A percentile compares a stretch with the other conserved stretches of the same genome.
These are phyloP conservation scores for Scyliorhinus canicula DNA, from an alignment of 2,797 vertebrate genomes.

Conservation along the genomic window DNA sequence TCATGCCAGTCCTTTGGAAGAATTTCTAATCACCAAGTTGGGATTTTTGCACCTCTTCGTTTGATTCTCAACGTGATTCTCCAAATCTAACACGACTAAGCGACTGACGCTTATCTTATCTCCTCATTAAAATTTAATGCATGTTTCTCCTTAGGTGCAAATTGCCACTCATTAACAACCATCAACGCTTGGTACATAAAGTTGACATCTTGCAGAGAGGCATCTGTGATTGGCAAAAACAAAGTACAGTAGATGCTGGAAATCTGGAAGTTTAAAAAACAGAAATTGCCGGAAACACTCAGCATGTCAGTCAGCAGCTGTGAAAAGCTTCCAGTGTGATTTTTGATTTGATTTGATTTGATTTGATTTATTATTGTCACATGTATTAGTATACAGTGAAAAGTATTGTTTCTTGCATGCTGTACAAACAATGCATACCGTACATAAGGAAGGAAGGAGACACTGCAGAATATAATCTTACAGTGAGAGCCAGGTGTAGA, in stretches of 20 bases:
- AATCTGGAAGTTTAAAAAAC: neutral
- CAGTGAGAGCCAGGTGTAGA: no score
- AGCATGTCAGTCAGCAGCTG: neutral
- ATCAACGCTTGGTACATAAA: neutral
- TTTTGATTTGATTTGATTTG: no score
- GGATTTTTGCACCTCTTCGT: neutral
- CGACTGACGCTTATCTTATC: neutral
- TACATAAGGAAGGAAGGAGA: no score
- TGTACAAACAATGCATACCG: no score
- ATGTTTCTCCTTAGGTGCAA: slow-evolving; percentile 22
- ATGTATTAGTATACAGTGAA: no score
- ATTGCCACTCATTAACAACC: slow-evolving; percentile 8
- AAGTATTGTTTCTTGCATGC: no score
- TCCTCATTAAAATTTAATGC: neutral
- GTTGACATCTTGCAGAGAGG: neutral
- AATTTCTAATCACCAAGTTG: neutral
- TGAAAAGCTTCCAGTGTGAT: no score
- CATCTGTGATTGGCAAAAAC: slow-evolving; percentile 26
- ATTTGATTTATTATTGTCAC: no score
- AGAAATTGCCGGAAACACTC: neutral
- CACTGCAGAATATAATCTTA: no score
- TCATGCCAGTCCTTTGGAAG: neutral
- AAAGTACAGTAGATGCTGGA: neutral
- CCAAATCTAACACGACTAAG: neutral
- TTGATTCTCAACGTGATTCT: neutral